Base-by-base conservation (phyloP, 1,140 invertebrate genomes). In the Anagrus nilaparvatae region DNA sequence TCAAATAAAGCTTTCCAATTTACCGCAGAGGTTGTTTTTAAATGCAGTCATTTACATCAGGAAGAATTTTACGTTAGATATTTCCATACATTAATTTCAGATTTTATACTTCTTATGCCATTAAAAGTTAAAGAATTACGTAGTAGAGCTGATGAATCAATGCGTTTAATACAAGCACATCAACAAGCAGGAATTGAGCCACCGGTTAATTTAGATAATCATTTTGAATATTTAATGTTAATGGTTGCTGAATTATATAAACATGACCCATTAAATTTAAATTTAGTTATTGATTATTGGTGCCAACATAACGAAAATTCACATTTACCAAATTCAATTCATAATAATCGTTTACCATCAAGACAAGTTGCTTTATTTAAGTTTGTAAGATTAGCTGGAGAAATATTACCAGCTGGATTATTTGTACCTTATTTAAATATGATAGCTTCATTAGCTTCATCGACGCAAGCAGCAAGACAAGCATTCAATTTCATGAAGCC, bases 41-140 rank as follows among this genome's bases (percentile, higher is more conserved):
- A 79, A n/a, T 82, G 76, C 42, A 72, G 79, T 14, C 61, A 68
- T 13, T 76, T 91, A 32, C 77, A 78, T 48, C 71, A 75, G 44
- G 87, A 87, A 64, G 84, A 85, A 59, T 93, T 90, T 60, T 88
- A 91, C 52, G 68, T 89, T 49, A 76, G 83, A 29, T 75, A 87
- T 36, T 71, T 96, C 24, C 93, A 97, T 60, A 74, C 76, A 9
- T 59, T 97, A 2, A 74, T 97, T 31, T 90, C 87, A 1, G 92
- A 97, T 61, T 95, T 97, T 50, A 91, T 97, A 39, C 78, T 88
- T 33, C 71, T 87, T 24, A 90, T 96, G 87, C 91, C 93, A 24
- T 70, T 90, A 23, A 95, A 95, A 68, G 78, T 85, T 0, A 87
- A 86, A 60, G 87, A 88, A 57, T 62, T 92, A 31, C 67, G 84